These are phyloP conservation scores for Eulacestoma nigropectus DNA, from an alignment of 2,113 vertebrate genomes.

Conservation along the genomic window DNA sequence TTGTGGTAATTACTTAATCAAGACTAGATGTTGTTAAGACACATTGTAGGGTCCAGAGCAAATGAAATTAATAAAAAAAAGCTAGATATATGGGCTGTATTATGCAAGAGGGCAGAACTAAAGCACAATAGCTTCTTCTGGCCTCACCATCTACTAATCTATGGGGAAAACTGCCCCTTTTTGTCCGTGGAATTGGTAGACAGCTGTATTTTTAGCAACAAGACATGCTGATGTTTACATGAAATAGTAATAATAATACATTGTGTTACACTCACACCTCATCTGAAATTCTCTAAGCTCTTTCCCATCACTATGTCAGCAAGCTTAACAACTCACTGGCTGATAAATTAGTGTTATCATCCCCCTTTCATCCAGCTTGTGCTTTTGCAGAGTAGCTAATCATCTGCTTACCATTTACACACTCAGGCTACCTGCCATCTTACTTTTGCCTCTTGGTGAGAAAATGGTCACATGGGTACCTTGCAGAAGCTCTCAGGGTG, in stretches of 20 bases:
- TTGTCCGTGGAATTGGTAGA: not conserved
- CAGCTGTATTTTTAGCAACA: not conserved
- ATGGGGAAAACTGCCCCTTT: not conserved
- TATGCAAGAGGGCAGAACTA: not conserved
- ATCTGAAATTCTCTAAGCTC: not conserved
- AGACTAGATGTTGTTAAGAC: not conserved
- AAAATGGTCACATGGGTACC: accelerated
- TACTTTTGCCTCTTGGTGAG: not conserved
- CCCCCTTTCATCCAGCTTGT: not conserved
- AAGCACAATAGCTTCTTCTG: not conserved
- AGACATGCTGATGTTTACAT: not conserved
- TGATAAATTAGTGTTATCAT: not conserved
- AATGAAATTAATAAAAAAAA: not conserved
- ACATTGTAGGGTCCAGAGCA: not conserved
- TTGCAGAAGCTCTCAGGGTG: not conserved
- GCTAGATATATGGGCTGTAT: not conserved
- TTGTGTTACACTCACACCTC: not conserved
- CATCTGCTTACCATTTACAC: not conserved
- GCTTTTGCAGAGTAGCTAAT: not conserved
- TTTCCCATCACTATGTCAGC: not conserved
- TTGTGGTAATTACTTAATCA: conserved; percentile 14
- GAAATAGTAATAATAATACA: not conserved
- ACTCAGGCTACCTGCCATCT: not conserved
- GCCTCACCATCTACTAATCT: not conserved
- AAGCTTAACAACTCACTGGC: not conserved